Percentiles rank a stretch among this genome's conserved stretches.
Evolutionary conservation across 1,140 invertebrate species (phyloP).

Genomic region (Lethocerus indicus): DNA sequence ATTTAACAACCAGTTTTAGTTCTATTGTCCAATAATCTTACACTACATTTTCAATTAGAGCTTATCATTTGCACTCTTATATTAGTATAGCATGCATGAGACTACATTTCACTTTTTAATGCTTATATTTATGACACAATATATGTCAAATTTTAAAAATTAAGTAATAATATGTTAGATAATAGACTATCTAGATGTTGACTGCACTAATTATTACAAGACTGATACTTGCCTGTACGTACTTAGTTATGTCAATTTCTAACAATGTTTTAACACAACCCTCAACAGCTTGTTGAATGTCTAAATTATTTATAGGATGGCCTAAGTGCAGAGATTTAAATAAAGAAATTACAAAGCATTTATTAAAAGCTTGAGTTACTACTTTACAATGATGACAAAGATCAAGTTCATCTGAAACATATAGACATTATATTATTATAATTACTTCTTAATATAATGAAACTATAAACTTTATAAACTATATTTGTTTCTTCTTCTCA

Average conservation of each 20-base stretch:
- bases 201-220: neutral
- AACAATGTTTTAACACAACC: conserved; percentile 51
- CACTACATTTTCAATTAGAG: no score
- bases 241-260: conserved; percentile 57
- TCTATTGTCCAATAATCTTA: no score
- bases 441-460: neutral
- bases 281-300: conserved; percentile 55
- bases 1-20: no score
- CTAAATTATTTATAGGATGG: conserved; percentile 35
- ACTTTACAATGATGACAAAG: conserved; percentile 40
- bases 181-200: no score
- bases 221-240: conserved; percentile 29
- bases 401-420: conserved; percentile 27
- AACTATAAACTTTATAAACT: no score
- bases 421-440: neutral
- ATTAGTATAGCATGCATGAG: no score
- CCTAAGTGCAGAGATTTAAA: conserved; percentile 43
- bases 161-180: no score
- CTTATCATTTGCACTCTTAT: no score
- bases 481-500: no score
- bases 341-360: conserved; percentile 46
- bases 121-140: no score
- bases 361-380: conserved; percentile 40
- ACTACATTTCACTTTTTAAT: no score
- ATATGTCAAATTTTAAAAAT: no score